These are phyloP conservation scores for Capreolus pygargus DNA, from an alignment of 2,113 vertebrate species.

Conservation along the genomic window DNA sequence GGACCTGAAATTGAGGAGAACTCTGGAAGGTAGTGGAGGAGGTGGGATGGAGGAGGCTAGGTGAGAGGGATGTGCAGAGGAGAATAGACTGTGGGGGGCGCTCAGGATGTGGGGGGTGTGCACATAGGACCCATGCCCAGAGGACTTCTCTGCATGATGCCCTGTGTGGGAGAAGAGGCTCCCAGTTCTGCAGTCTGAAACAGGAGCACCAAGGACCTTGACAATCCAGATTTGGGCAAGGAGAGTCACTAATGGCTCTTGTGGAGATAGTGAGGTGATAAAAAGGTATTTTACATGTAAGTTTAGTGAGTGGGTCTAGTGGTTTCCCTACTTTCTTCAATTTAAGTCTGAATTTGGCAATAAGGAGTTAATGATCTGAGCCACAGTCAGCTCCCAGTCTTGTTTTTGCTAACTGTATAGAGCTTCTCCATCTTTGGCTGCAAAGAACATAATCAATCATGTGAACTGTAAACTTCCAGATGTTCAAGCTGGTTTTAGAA, in stretches of 20 bases:
- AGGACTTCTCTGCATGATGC: neutral
- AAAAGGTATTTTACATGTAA: neutral
- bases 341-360: no score
- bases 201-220: neutral
- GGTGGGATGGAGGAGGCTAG: neutral
- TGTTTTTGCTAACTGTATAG: no score
- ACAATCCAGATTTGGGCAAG: neutral
- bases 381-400: no score
- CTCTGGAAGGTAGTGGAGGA: neutral
- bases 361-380: no score
- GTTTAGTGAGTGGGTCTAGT: neutral
- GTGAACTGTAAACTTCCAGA: no score
- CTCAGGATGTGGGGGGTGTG: neutral
- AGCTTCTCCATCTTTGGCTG: no score
- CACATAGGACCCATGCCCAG: rapidly evolving
- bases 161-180: neutral
- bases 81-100: neutral
- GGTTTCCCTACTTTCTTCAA: no score
- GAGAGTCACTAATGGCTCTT: neutral
- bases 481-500: no score
- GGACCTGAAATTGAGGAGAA: neutral
- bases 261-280: neutral
- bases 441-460: no score
- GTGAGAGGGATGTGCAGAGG: neutral
- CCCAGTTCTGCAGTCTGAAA: neutral